Evolutionary conservation across 2,113 vertebrate genomes (phyloP).

Genomic region (Mesocricetus auratus): DNA sequence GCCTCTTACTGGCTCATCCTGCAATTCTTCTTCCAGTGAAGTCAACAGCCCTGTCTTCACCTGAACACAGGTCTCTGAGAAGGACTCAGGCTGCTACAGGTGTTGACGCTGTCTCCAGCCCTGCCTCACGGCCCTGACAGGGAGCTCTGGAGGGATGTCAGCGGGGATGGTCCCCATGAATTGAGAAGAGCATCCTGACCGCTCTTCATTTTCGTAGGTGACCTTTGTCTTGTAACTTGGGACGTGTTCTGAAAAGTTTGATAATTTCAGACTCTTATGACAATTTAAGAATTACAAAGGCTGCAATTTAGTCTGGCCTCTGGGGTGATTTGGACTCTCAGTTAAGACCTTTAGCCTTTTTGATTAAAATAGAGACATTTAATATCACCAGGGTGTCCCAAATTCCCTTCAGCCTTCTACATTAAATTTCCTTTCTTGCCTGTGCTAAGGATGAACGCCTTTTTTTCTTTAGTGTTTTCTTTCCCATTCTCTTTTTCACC

Average conservation of each 20-base stretch:
- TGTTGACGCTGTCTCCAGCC: neutral
- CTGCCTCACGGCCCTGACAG: neutral
- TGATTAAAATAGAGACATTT: conserved; percentile 71
- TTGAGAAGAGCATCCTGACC: neutral
- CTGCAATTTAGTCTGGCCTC: conserved; percentile 41
- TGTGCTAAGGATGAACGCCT: neutral
- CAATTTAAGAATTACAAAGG: conserved; percentile 46
- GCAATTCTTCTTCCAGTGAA: neutral
- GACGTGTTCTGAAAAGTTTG: conserved; percentile 31
- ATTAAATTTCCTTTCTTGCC: conserved; percentile 20
- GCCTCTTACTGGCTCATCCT: neutral
- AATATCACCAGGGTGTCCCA: conserved; percentile 41
- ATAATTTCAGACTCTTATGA: conserved; percentile 55
- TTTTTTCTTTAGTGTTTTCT: neutral
- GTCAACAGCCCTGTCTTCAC: neutral
- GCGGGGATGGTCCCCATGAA: neutral
- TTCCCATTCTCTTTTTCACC: neutral
- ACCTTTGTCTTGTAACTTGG: conserved; percentile 55
- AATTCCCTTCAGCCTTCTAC: conserved; percentile 29
- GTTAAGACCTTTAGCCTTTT: conserved; percentile 62
- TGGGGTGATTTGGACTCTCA: conserved; percentile 58
- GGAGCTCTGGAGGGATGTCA: neutral
- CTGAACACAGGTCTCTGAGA: neutral
- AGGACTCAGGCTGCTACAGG: neutral
- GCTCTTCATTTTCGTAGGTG: conserved; percentile 23